Evolutionary conservation across 2,888 invertebrate genomes (phyloP).

Genomic region (Sarcophaga caerulescens): DNA sequence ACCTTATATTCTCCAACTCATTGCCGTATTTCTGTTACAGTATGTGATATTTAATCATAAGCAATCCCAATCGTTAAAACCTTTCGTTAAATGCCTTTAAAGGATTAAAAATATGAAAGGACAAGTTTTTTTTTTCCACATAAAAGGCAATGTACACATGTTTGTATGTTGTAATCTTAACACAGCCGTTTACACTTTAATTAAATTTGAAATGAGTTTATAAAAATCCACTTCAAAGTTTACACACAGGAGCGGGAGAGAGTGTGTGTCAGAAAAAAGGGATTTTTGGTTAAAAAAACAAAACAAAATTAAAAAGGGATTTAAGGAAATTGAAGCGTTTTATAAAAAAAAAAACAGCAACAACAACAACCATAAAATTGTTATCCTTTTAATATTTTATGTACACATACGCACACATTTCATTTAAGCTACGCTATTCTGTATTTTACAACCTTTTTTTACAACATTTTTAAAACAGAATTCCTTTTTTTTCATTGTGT

Average conservation of each 20-base stretch:
- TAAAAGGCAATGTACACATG: not conserved
- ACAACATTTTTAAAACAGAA: not conserved
- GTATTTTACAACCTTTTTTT: not conserved
- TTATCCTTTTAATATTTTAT: constrained; percentile 2
- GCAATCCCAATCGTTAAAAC: no score
- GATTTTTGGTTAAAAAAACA: constrained; percentile 33
- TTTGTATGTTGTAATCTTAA: constrained; percentile 45
- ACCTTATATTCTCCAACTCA: no score
- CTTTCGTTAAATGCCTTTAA: not conserved
- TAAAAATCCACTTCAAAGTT: constrained; percentile 42
- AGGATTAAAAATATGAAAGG: constrained; percentile 26
- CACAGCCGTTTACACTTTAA: constrained; percentile 68
- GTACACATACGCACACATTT: not conserved
- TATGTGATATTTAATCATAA: no score
- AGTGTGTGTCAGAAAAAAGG: constrained; percentile 2
- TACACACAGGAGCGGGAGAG: not conserved
- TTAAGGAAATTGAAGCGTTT: constrained; percentile 37
- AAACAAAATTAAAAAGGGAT: not conserved
- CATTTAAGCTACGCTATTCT: not conserved
- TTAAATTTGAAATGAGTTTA: constrained; percentile 69
- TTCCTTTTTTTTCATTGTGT: not conserved
- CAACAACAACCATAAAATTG: not conserved
- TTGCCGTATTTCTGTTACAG: no score
- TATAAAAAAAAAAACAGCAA: constrained; percentile 21
- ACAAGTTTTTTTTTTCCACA: not conserved